A percentile compares a stretch with the other conserved stretches of the same genome.
Conservation (phyloP, 2,797 vertebrate species). For the Ficedula albicollis region DNA sequence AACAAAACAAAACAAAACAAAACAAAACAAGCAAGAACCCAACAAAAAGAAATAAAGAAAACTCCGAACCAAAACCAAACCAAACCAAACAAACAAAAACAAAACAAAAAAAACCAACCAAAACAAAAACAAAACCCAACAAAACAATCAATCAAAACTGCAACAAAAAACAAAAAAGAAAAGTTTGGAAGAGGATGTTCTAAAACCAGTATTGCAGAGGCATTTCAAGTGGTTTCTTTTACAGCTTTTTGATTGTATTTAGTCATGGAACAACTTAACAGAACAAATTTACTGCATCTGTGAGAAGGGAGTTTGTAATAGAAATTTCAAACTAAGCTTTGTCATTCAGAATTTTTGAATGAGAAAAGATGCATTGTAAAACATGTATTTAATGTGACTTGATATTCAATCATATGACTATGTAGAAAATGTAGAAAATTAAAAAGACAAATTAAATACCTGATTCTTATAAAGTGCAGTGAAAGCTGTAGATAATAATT, state of each 20-base stretch:
- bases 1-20: too few species aligned
- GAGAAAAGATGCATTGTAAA: not conserved
- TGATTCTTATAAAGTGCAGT: not conserved
- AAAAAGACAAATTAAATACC: not conserved
- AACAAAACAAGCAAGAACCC: not conserved
- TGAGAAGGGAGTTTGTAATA: fast-evolving
- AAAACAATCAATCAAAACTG: not conserved
- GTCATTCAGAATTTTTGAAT: not conserved
- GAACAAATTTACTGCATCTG: not conserved
- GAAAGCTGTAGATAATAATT: fast-evolving
- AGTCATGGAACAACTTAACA: not conserved
- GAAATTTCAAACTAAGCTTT: not conserved
- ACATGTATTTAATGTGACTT: not conserved
- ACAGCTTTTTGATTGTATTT: not conserved
- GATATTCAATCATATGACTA: not conserved
- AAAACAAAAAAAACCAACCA: not conserved
- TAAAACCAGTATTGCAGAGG: not conserved
- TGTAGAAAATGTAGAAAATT: not conserved
- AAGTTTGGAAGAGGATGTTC: not conserved
- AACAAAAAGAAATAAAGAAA: too few species aligned
- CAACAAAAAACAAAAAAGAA: too few species aligned
- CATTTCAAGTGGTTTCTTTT: not conserved
- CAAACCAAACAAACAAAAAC: not conserved
- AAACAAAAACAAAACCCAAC: not conserved
- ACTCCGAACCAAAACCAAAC: not conserved